phyloP scores from a whole-genome alignment of 2,113 vertebrate species.

The Seriola dumerili region DNA sequence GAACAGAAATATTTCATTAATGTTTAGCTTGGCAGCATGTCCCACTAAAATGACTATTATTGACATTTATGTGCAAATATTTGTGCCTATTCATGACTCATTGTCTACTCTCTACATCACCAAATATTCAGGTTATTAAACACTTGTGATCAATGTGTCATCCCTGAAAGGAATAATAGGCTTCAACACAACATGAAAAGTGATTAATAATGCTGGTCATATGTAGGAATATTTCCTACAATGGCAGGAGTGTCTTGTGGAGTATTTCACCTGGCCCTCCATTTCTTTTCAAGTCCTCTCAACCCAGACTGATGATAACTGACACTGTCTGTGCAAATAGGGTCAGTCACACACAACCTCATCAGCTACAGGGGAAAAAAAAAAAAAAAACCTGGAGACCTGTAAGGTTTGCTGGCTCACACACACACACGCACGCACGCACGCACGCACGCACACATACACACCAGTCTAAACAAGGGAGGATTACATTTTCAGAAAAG shows the following conservation, averaged over 20 bases:
- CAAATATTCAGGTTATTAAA: neutral
- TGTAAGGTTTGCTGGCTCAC: neutral
- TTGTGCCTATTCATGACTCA: constrained; percentile 33
- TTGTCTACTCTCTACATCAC: neutral
- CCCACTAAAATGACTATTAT: constrained; percentile 22
- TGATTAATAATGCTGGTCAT: neutral
- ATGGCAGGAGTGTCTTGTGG: neutral
- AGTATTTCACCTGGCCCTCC: neutral
- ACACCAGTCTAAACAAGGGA: neutral
- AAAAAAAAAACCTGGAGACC: neutral
- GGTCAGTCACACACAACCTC: neutral
- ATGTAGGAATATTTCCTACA: neutral
- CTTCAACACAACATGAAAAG: neutral
- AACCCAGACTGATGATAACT: neutral
- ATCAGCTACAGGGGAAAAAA: neutral
- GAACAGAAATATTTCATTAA: constrained; percentile 65
- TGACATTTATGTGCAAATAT: constrained; percentile 57
- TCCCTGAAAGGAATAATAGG: neutral
- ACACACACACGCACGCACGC: no score
- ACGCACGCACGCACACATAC: no score
- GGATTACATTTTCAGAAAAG: neutral
- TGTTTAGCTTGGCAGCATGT: constrained; percentile 67
- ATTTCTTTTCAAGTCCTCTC: neutral
- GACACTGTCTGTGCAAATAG: neutral
- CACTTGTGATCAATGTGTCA: neutral